Evolutionary conservation across 30 jellyfish, hydroid and myxozoan species (phyloP), one percentile per base, ranked within the genome.

Genomic region (Turritopsis dohrnii): DNA sequence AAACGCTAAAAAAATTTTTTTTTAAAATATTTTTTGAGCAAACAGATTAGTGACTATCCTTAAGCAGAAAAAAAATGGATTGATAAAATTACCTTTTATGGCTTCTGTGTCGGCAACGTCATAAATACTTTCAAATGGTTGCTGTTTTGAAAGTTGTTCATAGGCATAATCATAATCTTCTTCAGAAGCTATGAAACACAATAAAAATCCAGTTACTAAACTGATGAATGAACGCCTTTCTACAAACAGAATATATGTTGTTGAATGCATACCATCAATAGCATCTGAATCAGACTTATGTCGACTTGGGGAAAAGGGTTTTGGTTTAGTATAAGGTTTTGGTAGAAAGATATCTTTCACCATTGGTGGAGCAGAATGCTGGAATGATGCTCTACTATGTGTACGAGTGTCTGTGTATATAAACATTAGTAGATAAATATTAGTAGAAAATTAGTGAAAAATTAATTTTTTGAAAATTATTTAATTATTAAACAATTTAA

Each of bases 131-230:
- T 69, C 8, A n/a, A 69, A 1, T 0, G 77, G 77, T 69, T 23
- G 28, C 19, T 27, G 77, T n/a, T 27, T 69, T 69, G 28, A n/a
- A 69, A 69, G 31, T 0, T 16, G 22, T 1, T 69, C 23, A 69
- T 69, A 69, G 16, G 30, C 77, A 69, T 69, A 69, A 69, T 69
- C 22, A 69, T 69, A 69, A 69, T 69, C 77, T n/a, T 69, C 77
- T n/a, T 69, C 77, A 23, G 30, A 17, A n/a, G 77, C 28, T n/a
- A 27, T 69, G 19, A 69, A 7, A 66, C 9, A 69, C 30, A 60
- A 60, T 60, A 69, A 69, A 27, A 69, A 69, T 19, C 77, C 9
- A 69, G 77, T 8, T n/a, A n/a, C n/a, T 7, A 69, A 0, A n/a
- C 19, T 69, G 19, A 69, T n/a, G 77, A 7, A 9, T 1, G 19